These are phyloP conservation scores for Micropoecilia bifurca DNA, from an alignment of 2,797 vertebrate genomes.

Conservation along the genomic window DNA sequence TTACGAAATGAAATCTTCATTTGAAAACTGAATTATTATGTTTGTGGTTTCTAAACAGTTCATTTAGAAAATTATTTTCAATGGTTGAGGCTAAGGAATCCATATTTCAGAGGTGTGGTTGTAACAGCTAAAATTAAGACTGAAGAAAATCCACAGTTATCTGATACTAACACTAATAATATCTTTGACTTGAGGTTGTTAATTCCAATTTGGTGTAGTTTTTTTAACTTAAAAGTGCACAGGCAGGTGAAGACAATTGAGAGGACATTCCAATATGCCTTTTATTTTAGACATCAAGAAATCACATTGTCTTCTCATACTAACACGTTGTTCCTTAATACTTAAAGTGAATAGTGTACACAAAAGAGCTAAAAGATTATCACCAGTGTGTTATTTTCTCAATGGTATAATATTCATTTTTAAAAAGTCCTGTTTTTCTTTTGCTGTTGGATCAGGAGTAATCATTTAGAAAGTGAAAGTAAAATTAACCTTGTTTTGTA, in stretches of 20 bases:
- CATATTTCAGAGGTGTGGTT: neutral
- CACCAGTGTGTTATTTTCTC: neutral
- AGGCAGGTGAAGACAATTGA: neutral
- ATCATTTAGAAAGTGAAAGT: constrained; percentile 57
- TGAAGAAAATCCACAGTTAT: neutral
- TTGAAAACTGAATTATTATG: neutral
- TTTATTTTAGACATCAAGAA: neutral
- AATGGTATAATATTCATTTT: neutral
- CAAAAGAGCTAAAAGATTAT: neutral
- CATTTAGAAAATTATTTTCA: neutral
- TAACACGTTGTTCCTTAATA: constrained; percentile 7
- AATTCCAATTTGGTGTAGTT: constrained; percentile 10
- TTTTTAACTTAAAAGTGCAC: neutral
- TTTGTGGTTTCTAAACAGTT: too few species aligned
- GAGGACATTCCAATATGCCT: neutral
- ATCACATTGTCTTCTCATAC: constrained; percentile 10
- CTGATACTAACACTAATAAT: neutral
- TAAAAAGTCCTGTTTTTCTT: neutral
- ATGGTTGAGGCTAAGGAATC: neutral
- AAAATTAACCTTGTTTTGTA: constrained; percentile 5
- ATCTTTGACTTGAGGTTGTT: constrained; percentile 13
- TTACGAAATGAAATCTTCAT: neutral
- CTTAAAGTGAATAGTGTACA: neutral
- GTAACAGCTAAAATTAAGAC: neutral
- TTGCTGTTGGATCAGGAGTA: neutral